Conservation (phyloP, 2,888 invertebrate genomes). For the Nesidiocoris tenuis region DNA sequence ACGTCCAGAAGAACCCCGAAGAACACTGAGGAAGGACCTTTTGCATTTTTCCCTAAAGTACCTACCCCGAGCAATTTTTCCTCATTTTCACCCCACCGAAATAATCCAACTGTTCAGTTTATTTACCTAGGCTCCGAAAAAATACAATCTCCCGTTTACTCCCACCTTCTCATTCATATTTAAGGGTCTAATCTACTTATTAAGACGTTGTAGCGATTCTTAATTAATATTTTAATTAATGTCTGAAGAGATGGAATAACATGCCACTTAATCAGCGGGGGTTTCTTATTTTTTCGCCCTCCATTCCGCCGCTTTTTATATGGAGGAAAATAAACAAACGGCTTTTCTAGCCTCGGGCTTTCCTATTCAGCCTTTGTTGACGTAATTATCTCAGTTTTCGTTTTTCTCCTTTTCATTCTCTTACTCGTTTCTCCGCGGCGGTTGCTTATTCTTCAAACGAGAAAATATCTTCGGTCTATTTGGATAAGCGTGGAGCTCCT, state of each 20-base stretch:
- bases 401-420: not conserved
- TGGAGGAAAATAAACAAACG: not conserved
- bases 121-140: not conserved
- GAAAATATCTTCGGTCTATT: not conserved
- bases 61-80: not conserved
- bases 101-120: not conserved
- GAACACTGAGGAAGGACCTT: no score
- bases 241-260: constrained; percentile 30
- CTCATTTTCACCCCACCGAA: not conserved
- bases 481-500: not conserved
- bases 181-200: constrained; percentile 22
- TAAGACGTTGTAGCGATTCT: constrained; percentile 6
- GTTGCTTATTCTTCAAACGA: not conserved
- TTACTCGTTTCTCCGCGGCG: not conserved
- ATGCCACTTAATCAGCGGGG: constrained; percentile 14
- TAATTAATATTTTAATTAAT: constrained; percentile 16
- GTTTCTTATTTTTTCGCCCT: not conserved
- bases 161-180: not conserved
- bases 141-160: not conserved
- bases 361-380: constrained; percentile 35
- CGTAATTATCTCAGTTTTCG: constrained; percentile 25
- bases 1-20: no score
- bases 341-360: not conserved
- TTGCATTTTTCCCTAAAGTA: not conserved
- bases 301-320: constrained; percentile 1